Evolutionary conservation across 2,797 vertebrate species (phyloP).

Genomic region (Gephyroberyx darwinii): DNA sequence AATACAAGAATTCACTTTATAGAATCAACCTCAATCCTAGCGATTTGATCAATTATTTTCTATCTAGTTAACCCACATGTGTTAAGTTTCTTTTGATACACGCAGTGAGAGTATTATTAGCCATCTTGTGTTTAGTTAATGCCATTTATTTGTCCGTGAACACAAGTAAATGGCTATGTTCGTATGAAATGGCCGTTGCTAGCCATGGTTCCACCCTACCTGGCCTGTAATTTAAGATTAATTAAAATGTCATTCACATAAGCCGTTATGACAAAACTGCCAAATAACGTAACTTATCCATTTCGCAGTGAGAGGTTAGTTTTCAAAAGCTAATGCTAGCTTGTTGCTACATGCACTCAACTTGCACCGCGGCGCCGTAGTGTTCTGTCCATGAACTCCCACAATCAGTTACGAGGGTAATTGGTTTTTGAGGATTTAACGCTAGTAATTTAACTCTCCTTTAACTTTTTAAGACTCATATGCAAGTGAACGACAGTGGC

Average conservation of each 20-base stretch:
- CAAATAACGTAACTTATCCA: background rate
- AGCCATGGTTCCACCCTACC: background rate
- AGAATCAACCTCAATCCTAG: slow-evolving; percentile 73
- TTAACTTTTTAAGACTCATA: no score
- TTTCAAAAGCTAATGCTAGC: background rate
- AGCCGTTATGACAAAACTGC: background rate
- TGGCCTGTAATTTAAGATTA: background rate
- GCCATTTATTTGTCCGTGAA: rapidly evolving
- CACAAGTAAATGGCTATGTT: background rate
- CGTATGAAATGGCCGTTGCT: background rate
- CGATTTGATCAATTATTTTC: rapidly evolving
- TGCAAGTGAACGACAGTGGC: no score
- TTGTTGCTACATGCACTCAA: background rate
- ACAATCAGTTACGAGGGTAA: background rate
- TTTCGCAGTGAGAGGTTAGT: background rate
- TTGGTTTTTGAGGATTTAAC: background rate
- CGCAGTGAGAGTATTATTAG: slow-evolving; percentile 17
- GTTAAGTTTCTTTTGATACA: background rate
- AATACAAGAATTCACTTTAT: background rate
- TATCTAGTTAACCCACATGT: rapidly evolving
- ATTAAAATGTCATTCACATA: background rate
- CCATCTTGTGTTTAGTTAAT: rapidly evolving
- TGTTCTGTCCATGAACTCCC: background rate
- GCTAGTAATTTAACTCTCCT: background rate
- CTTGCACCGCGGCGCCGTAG: background rate